phyloP scores from a whole-genome alignment of 2,888 invertebrate species.

The Oasisia sp. region DNA sequence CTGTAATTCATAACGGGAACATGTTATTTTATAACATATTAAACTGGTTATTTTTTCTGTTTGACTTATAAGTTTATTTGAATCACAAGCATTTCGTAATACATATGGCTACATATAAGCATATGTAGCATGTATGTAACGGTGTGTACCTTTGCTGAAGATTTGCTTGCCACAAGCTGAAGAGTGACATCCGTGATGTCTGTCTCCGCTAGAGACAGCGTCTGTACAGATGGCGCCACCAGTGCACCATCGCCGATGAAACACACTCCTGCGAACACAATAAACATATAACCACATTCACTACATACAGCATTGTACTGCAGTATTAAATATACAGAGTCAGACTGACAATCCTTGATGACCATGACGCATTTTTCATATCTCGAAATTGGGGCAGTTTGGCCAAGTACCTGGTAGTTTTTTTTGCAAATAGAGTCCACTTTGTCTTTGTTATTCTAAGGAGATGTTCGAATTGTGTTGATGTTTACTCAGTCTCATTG shows the following conservation, averaged over 20 bases:
- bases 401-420: too few species aligned
- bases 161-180: background rate
- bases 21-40: background rate
- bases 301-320: background rate
- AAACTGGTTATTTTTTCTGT: background rate
- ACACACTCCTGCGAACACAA: background rate
- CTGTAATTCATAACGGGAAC: background rate
- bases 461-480: too few species aligned
- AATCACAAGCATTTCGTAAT: background rate
- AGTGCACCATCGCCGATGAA: background rate
- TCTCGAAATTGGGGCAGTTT: too few species aligned
- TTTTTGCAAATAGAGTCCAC: too few species aligned
- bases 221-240: background rate
- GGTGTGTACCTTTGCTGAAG: background rate
- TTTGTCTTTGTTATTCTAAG: too few species aligned
- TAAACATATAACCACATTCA: background rate
- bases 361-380: too few species aligned
- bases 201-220: constrained; percentile 27
- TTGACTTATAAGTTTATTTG: background rate
- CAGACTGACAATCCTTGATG: too few species aligned
- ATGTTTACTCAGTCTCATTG: too few species aligned
- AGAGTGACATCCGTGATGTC: constrained; percentile 44
- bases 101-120: too few species aligned
- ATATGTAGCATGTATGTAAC: too few species aligned
- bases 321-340: too few species aligned